A percentile compares a stretch with the other conserved stretches of the same genome.
phyloP scores from a whole-genome alignment of 1,140 invertebrate species.

The Drosophila pachea region DNA sequence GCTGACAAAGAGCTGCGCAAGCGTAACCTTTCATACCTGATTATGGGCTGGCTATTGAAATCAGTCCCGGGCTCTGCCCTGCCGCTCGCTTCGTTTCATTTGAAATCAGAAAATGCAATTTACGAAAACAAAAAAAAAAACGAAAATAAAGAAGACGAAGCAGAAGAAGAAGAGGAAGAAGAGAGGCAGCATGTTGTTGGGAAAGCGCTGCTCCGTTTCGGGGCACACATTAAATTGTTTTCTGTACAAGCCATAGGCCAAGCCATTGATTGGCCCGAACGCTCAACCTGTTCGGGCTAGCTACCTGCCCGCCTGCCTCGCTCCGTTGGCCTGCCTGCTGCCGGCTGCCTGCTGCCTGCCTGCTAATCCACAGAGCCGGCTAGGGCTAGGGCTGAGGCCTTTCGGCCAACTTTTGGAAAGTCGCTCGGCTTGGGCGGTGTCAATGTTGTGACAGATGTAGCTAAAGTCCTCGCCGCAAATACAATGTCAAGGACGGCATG shows the following conservation, averaged over 20 bases:
- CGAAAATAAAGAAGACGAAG: slow-evolving; percentile 30
- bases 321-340: not conserved
- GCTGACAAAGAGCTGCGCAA: slow-evolving; percentile 50
- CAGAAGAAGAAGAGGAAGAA: no score
- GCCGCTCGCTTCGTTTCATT: slow-evolving; percentile 46
- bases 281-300: slow-evolving; percentile 65
- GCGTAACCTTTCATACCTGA: slow-evolving; percentile 77
- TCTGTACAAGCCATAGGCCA: slow-evolving; percentile 20
- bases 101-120: slow-evolving; percentile 76
- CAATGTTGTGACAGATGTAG: slow-evolving; percentile 62
- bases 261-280: slow-evolving; percentile 71
- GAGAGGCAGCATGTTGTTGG: slow-evolving; percentile 3
- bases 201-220: slow-evolving; percentile 35
- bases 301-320: slow-evolving; percentile 41
- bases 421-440: slow-evolving; percentile 24
- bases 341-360: no score
- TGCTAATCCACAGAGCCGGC: slow-evolving; percentile 24
- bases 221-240: slow-evolving; percentile 52
- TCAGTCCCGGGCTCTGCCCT: slow-evolving; percentile 35
- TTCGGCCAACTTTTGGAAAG: slow-evolving; percentile 25
- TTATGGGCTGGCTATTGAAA: slow-evolving; percentile 49
- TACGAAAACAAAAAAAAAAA: slow-evolving; percentile 66
- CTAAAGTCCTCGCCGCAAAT: slow-evolving; percentile 5
- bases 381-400: slow-evolving; percentile 14
- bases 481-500: slow-evolving; percentile 35